phyloP scores from a whole-genome alignment of 2,888 invertebrate species.

The Eucera pruinosa region DNA sequence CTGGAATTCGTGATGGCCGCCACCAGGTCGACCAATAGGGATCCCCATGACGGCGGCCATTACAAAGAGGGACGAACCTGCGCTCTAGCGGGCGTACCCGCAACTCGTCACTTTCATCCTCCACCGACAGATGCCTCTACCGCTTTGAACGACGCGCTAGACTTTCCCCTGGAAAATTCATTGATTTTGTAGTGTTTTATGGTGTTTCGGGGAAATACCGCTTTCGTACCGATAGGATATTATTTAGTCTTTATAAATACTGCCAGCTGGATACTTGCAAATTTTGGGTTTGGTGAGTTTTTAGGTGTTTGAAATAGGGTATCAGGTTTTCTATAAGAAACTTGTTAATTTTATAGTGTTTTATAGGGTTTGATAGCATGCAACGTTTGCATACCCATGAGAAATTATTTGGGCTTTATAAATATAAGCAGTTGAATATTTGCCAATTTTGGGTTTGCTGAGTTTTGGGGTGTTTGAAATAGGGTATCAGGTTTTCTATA shows the following conservation, averaged over 20 bases:
- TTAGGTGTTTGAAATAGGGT: too few relatives aligned
- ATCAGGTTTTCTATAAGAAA: too few relatives aligned
- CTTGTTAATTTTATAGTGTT: too few relatives aligned
- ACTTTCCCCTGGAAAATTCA: constrained; percentile 2
- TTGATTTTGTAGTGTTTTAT: neutral
- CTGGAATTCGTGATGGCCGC: constrained; percentile 85
- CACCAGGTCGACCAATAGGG: constrained; percentile 83
- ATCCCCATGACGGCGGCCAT: constrained; percentile 77
- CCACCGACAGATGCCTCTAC: constrained; percentile 78
- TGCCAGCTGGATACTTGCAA: too few relatives aligned
- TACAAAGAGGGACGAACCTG: constrained; percentile 71
- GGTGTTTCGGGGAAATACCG: fast-evolving
- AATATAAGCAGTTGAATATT: too few relatives aligned
- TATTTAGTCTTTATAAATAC: neutral
- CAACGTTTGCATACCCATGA: too few relatives aligned
- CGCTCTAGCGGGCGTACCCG: constrained; percentile 76
- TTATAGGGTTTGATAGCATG: too few relatives aligned
- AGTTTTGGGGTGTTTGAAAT: neutral
- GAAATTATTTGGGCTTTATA: too few relatives aligned
- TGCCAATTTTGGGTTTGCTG: too few relatives aligned
- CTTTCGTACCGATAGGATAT: neutral
- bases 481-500: neutral
- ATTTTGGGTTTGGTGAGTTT: neutral
- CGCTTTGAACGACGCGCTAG: constrained; percentile 47
- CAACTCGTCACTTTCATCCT: constrained; percentile 69